Percentiles rank a stretch among this genome's conserved stretches.
Conservation (phyloP, 92 coral and sea anemone species). For the Porites evermanni region DNA sequence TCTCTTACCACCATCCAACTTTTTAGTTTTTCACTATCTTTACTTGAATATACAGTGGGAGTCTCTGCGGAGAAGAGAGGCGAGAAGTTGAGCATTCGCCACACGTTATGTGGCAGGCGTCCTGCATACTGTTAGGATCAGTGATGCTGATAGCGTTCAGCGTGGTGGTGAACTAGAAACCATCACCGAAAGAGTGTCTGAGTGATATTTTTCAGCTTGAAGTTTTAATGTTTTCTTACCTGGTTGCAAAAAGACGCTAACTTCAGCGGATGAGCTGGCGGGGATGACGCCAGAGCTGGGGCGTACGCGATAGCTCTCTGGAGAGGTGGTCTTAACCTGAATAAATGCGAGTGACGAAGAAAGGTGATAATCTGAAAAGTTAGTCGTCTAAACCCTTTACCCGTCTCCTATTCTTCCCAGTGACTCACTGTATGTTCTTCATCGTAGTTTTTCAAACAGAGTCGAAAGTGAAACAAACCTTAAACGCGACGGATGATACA, state of each 20-base stretch:
- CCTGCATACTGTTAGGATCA: too few relatives aligned
- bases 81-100: too few relatives aligned
- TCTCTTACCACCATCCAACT: too few relatives aligned
- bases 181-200: background rate
- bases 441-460: too few relatives aligned
- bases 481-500: slow-evolving; percentile 74
- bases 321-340: slow-evolving; percentile 89
- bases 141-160: too few relatives aligned
- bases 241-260: slow-evolving; percentile 86
- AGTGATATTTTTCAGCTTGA: background rate
- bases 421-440: too few relatives aligned
- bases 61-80: too few relatives aligned
- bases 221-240: slow-evolving; percentile 37
- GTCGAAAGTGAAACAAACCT: slow-evolving; percentile 48
- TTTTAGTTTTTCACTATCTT: too few relatives aligned
- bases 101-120: too few relatives aligned
- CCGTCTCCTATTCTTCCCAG: too few relatives aligned
- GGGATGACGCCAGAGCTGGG: slow-evolving; percentile 89
- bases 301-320: slow-evolving; percentile 92
- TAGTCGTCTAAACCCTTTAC: background rate
- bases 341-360: background rate
- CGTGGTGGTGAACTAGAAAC: background rate
- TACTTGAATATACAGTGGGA: too few relatives aligned
- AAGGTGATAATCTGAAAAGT: background rate
- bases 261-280: slow-evolving; percentile 74